Conservation (phyloP, 2,888 invertebrate species). For the Eurytoma adleriae region DNA sequence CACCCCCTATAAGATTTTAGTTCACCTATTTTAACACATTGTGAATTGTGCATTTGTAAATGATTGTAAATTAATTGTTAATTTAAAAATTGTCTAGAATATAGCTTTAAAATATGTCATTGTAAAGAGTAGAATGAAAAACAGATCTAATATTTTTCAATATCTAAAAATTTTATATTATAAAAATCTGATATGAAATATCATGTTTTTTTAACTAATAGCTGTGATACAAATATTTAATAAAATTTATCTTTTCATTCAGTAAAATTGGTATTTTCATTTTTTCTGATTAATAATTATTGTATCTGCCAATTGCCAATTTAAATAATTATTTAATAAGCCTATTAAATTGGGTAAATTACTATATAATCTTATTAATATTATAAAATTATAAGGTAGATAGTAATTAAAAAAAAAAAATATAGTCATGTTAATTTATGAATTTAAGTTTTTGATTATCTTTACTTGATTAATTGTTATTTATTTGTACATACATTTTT, state of each 20-base stretch:
- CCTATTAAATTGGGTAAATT: background rate
- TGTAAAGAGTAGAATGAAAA: constrained; percentile 23
- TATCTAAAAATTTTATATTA: constrained; percentile 27
- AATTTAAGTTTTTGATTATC: too few species aligned
- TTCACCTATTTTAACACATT: background rate
- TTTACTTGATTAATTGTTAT: too few species aligned
- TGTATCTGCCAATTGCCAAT: too few species aligned
- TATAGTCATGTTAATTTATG: too few species aligned
- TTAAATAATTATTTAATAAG: too few species aligned
- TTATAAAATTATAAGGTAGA: too few species aligned
- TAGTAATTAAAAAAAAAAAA: too few species aligned
- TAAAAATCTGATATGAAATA: constrained; percentile 16
- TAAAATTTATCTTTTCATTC: constrained; percentile 38
- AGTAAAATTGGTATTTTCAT: constrained; percentile 3
- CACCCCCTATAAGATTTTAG: constrained; percentile 54
- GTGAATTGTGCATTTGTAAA: constrained; percentile 39
- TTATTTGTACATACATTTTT: too few species aligned
- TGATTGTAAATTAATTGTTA: constrained; percentile 41
- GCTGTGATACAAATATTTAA: constrained; percentile 38
- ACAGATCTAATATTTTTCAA: constrained; percentile 42
- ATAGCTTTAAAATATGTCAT: constrained; percentile 14
- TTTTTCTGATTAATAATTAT: background rate
- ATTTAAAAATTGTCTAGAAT: constrained; percentile 14
- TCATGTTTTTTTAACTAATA: constrained; percentile 19
- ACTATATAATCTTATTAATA: background rate